Evolutionary conservation across 2,797 vertebrate species (phyloP), one percentile per base, ranked within the genome.

Genomic region (Falco columbarius): DNA sequence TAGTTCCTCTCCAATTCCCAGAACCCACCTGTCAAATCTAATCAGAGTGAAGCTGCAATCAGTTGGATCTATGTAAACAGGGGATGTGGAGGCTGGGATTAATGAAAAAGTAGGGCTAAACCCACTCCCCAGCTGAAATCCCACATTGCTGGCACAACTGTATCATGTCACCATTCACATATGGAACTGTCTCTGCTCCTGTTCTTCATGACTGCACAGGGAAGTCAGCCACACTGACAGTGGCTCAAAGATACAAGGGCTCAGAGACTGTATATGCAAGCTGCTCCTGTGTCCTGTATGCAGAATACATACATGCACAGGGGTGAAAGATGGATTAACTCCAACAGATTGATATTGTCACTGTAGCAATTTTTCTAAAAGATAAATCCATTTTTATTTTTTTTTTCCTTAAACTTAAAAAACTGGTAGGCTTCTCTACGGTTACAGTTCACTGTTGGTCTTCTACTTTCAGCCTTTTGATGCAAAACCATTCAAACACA

Each of bases 361-460:
- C 30, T 44, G 26, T 36, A 86, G 29, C 17, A 36, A 36, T 61
- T 93, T 63, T 77, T n/a, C 51, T 68, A 32, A 54, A 90, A 86
- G 9, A 55, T 0, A 62, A 76, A 70, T 27, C 1, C 0, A 3
- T 11, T n/a, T 23, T 14, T 21, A 3, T 2, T 17, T 26, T 19
- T 15, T 15, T 4, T 40, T n/a, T 40, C 38, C 46, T 34, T 34
- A 2, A 20, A 12, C 10, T 70, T 76, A 24, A 84, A 84, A 79
- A 79, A 19, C 9, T 30, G 6, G 6, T 51, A 55, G 38, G 30
- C 13, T 68, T 72, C 30, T 61, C 38, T 49, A 61, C 58, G 40
- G 49, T 77, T 90, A 63, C 40, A 67, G 32, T 52, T 83, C 38
- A 11, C 24, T 34, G 30, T 36, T 38, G 52, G 36, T 51, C 51